Evolutionary conservation across 2,888 invertebrate species (phyloP), one percentile per base, ranked within the genome.

Genomic region (Agriotes lineatus): DNA sequence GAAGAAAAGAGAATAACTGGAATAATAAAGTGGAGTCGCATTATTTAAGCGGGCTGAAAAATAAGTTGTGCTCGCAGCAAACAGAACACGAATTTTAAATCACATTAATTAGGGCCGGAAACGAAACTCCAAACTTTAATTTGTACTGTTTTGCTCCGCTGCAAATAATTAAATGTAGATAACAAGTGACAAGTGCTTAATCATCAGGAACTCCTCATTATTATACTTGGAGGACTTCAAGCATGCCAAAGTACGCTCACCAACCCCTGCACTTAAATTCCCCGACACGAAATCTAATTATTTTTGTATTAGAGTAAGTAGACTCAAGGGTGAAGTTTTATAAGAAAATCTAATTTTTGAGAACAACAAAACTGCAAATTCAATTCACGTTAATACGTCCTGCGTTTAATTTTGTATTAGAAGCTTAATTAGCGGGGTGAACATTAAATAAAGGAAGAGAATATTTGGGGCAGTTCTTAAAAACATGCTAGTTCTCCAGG

Each of bases 281-380:
- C 65, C 62, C 69, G 33, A 61, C 56, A 39, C 50, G 42, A 42
- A 69, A 69, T 69, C 69, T 69, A 69, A 69, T 69, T 69, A 69
- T 69, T 69, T 66, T 69, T 66, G 62, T 66, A 69, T 69, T 69
- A 69, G 61, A 66, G 61, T 66, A 66, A 69, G 69, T 69, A 69
- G 61, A 60, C 69, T 65, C 69, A 54, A 56, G 69, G 69, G 69
- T 61, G 37, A 62, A 66, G 62, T 69, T 56, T 61, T 48, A 66
- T 62, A 66, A 66, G 64, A 42, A 50, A 69, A 60, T 65, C 69
- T 64, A 69, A 69, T 69, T 64, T 69, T 65, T 64, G 64, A 37
- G 37, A 50, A 60, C 52, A 68, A 64, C 63, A 68, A 58, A 67
- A 59, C 39, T 63, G 68, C 62, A 62, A 63, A 68, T 68, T 63